These are phyloP conservation scores for Tipula unca DNA, from an alignment of 2,888 invertebrate species.

Conservation along the genomic window DNA sequence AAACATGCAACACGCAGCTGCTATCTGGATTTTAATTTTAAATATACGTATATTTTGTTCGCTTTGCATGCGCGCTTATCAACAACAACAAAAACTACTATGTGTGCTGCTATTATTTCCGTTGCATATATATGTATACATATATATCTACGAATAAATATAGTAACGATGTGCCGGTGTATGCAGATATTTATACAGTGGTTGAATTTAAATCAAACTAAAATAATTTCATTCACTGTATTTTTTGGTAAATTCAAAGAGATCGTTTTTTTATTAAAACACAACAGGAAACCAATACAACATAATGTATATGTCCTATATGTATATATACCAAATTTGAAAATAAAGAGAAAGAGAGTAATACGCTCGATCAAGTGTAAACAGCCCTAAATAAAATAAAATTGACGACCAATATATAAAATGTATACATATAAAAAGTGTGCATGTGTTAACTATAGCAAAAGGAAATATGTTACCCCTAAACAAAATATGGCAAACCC, in stretches of 20 bases:
- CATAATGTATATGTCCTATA: too few relatives aligned
- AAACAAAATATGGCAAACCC: not conserved
- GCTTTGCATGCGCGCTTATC: not conserved
- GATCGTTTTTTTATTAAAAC: not conserved
- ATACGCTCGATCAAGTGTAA: not conserved
- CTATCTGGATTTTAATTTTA: not conserved
- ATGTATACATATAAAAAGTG: not conserved
- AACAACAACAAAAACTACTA: not conserved
- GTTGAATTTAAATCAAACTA: not conserved
- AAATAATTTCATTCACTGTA: not conserved
- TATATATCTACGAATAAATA: not conserved
- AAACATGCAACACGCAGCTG: not conserved
- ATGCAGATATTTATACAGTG: not conserved
- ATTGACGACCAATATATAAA: not conserved
- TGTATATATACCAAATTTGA: not conserved
- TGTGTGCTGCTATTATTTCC: not conserved
- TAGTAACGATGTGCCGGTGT: not conserved
- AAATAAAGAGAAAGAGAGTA: not conserved
- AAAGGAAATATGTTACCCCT: not conserved
- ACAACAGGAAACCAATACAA: not conserved
- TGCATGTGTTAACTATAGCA: not conserved
- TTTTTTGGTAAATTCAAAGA: not conserved
- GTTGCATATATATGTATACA: not conserved
- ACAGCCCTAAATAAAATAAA: not conserved
- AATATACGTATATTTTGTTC: not conserved